A percentile compares a stretch with the other conserved stretches of the same genome.
phyloP scores from a whole-genome alignment of 1,140 invertebrate species.

The Babylonia areolata region DNA sequence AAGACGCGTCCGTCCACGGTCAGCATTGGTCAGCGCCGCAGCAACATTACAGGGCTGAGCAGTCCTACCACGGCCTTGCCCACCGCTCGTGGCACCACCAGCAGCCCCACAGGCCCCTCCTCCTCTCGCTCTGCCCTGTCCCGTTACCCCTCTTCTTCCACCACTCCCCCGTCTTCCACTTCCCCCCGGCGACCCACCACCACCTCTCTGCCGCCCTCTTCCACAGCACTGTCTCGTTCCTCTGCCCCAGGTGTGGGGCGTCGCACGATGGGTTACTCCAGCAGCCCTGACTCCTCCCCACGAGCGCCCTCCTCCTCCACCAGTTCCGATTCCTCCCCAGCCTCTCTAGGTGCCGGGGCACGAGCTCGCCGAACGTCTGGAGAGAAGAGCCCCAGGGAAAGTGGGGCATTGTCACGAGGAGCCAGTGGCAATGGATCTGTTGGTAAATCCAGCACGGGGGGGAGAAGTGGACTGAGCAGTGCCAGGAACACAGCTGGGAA shows the following conservation, averaged over 20 bases:
- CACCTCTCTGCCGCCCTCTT: background rate
- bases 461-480: background rate
- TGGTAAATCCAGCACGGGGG: background rate
- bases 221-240: constrained; percentile 20
- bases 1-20: constrained; percentile 11
- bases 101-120: background rate
- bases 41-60: constrained; percentile 21
- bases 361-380: background rate
- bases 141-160: constrained; percentile 16
- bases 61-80: background rate
- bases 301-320: background rate
- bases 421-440: background rate
- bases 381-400: background rate
- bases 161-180: background rate
- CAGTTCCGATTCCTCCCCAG: background rate
- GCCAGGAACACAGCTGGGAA: background rate
- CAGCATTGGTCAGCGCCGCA: background rate
- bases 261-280: background rate
- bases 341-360: background rate
- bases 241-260: constrained; percentile 10
- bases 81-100: background rate
- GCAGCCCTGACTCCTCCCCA: constrained; percentile 4
- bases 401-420: background rate
- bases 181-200: constrained; percentile 16
- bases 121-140: background rate